Base-by-base conservation (phyloP, 2,888 invertebrate species). In the Eilema sororculum region DNA sequence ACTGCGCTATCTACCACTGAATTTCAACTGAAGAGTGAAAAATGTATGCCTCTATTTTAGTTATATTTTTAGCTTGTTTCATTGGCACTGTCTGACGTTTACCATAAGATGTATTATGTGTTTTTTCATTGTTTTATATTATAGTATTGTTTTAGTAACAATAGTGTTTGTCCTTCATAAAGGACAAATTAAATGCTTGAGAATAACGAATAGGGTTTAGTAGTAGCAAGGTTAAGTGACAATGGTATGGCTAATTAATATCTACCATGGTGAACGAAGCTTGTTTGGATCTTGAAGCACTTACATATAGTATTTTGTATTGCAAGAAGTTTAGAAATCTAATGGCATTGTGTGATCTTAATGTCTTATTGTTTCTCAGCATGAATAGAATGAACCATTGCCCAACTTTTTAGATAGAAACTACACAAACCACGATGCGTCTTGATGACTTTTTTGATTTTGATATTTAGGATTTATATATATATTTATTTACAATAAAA, bases 161-260 rank as follows among this genome's bases (percentile, higher is more conserved):
- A 86, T 87, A 76, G 83, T 75, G 70, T 78, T 77, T 79, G 86
- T 85, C 87, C 88, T 88, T 88, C 82, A 71, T 70, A 78, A 84
- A 87, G 84, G 86, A 68, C 72, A 68, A 52, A 61, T 84, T 87
- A 75, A 73, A 73, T 73, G 77, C 80, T 81, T 88, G 87, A 79
- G 85, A 89, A 88, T 84, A 84, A 86, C 86, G 86, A 85, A 77
- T 78, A 83, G 84, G 87, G 87, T 78, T 81, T 78, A 80, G 74
- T 86, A 86, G 87, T 75, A 81, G 73, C 87, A 88, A 91, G 90
- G 91, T 89, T 87, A 85, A 76, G 75, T 83, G 87, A 90, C 89
- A 90, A 89, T 89, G 88, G 85, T 83, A 84, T 86, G 77, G 79
- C 83, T 87, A 90, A 91, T 90, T 88, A 89, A 81, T 84, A 84